Base-by-base conservation (phyloP, 2,888 invertebrate genomes). In the Latheticus oryzae region DNA sequence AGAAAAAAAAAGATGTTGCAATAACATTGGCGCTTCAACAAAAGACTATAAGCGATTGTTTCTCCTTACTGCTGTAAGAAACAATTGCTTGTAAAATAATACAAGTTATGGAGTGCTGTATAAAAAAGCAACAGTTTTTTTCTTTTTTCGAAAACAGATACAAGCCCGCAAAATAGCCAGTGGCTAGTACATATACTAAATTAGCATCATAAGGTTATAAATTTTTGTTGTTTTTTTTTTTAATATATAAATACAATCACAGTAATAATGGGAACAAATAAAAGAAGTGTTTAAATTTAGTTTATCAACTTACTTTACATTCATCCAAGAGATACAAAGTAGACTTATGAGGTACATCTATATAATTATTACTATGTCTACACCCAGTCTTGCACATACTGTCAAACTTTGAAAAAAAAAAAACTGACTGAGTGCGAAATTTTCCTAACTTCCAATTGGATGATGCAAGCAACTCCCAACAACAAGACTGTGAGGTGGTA, bases 161-260 rank as follows among this genome's bases (percentile, higher is more conserved):
- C 56, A 65, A 70, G 65, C 65, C 64, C 51, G 62, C 38, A 58
- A 42, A 58, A 57, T 56, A 65, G 62, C 59, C 60, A 45, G 57
- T 48, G 60, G 53, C 58, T 63, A 48, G 42, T 48, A 48, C 40
- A 38, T 45, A 47, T 48, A 57, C 58, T 58, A 69, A 69, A 71
- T 65, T 72, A 71, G 65, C 63, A 64, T 69, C 67, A 64, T 60
- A 65, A 59, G 66, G 60, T 53, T 69, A 69, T 67, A 63, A 68
- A 70, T 64, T 70, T 58, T 74, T 69, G n/a, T n/a, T n/a, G n/a
- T n/a, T n/a, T n/a, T n/a, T n/a, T n/a, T n/a, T n/a, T n/a, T n/a
- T n/a, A n/a, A n/a, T n/a, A 73, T 75, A 74, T 72, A 76, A 76
- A 75, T 76, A 77, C 74, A 76, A 77, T 77, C 76, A 76, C 77